Evolutionary conservation across 1,140 invertebrate genomes (phyloP).

Genomic region (Carposina sasakii): DNA sequence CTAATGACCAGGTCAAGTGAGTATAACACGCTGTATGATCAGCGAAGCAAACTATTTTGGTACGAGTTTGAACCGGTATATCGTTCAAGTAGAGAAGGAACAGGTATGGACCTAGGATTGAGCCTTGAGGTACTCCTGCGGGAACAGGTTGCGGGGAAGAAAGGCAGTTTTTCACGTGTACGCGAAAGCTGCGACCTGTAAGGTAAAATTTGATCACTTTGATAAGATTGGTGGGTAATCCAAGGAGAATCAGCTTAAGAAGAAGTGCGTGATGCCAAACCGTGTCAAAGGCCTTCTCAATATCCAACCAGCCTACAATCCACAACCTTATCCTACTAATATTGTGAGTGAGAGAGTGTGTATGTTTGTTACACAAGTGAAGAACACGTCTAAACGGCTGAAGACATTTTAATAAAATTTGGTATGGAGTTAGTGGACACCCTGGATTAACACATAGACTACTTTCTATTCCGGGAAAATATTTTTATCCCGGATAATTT

Average conservation of each 20-base stretch:
- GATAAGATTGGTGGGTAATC: neutral
- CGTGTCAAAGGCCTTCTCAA: too few species aligned
- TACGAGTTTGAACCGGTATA: constrained; percentile 3
- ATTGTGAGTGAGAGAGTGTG: too few species aligned
- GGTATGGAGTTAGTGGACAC: too few species aligned
- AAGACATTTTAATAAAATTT: too few species aligned
- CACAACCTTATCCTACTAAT: too few species aligned
- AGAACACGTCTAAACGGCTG: too few species aligned
- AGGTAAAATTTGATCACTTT: constrained; percentile 1
- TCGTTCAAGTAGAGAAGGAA: neutral
- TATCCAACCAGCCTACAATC: too few species aligned
- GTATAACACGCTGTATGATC: too few species aligned
- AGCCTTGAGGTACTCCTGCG: neutral
- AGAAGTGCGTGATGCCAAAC: neutral
- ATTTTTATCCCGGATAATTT: too few species aligned
- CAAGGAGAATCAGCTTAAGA: neutral
- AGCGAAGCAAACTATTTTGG: neutral
- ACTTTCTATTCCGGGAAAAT: too few species aligned
- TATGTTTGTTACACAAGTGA: too few species aligned
- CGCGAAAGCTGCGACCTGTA: neutral
- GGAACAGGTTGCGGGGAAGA: neutral
- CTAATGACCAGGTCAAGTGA: neutral
- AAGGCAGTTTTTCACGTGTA: neutral
- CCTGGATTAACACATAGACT: too few species aligned
- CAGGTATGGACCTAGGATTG: neutral